Conservation (phyloP, 53 echinoderm and acorn worm species). For the Apostichopus leukothele region DNA sequence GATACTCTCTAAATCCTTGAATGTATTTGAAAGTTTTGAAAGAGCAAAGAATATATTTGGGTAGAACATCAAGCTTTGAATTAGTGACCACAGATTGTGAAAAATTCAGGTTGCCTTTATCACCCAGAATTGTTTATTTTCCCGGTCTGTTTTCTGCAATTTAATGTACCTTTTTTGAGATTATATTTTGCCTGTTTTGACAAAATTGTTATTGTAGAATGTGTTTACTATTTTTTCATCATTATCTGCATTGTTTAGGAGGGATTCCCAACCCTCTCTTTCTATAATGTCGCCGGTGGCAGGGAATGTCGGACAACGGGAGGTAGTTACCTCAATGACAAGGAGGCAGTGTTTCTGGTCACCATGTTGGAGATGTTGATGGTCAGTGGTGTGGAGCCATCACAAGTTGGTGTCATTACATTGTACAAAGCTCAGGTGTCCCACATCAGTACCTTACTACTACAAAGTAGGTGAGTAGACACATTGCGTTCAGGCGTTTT, state of each 20-base stretch:
- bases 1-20: no score
- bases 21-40: no score
- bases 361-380: slow-evolving; percentile 74
- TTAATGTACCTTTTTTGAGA: no score
- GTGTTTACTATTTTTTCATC: neutral
- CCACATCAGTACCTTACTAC: slow-evolving; percentile 62
- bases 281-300: slow-evolving; percentile 86
- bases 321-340: slow-evolving; percentile 86
- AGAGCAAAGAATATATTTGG: no score
- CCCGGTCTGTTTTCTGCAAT: no score
- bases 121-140: no score
- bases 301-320: slow-evolving; percentile 66
- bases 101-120: no score
- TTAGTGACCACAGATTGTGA: no score
- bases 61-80: no score
- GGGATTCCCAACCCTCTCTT: slow-evolving; percentile 77
- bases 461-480: slow-evolving; percentile 65
- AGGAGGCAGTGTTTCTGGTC: slow-evolving; percentile 80
- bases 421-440: slow-evolving; percentile 89
- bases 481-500: no score
- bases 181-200: neutral
- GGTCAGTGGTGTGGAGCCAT: slow-evolving; percentile 66
- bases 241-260: slow-evolving; percentile 20
- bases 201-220: neutral
- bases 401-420: slow-evolving; percentile 86